Base-by-base conservation (phyloP, 1,140 invertebrate genomes). In the Cyphomyrmex costatus region DNA sequence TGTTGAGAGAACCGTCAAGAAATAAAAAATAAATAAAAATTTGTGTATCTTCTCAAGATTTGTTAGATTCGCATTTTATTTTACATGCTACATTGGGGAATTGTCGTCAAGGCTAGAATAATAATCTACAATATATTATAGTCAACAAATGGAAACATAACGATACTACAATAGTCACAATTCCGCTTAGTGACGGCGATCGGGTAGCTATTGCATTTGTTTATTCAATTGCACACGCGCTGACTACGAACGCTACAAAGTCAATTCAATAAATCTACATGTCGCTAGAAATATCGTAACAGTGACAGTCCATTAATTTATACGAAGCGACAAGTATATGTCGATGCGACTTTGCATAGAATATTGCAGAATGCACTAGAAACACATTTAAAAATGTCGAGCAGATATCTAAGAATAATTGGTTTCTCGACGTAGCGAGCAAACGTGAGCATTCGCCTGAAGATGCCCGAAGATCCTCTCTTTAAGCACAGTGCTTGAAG, bases 201-300 rank as follows among this genome's bases (percentile, higher is more conserved):
- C 76, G 16, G 12, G 12, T 7, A 27, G 36, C 36, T 49, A 49
- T 5, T 24, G 16, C 68, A 82, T 85, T 92, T 91, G 70, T 66
- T 88, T 77, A 24, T 78, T 66, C 85, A 92, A 90, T 87, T 88
- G 83, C 56, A 19, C n/a, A 51, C 0, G 14, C 60, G n/a, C 27
- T 89, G 51, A 87, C 78, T 83, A 51, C 27, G 77, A 66, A 70
- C 65, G 46, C 88, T 86, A 76, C 76, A 89, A 89, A 89, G 88
- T 89, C 88, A 79, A 88, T 92, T 91, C 79, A 89, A 91, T 89
- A 90, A 78, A 86, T 88, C 73, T 73, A 76, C 74, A 53, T 78
- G 63, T 86, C 49, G 70, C 42, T 82, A 49, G 33, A 16, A 87
- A 78, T 66, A 85, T 6, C 27, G 7, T 36, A 49, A 27, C 42